A percentile compares a stretch with the other conserved stretches of the same genome.
Evolutionary conservation across 2,797 vertebrate genomes (phyloP).

Genomic region (Anas flavirostris): DNA sequence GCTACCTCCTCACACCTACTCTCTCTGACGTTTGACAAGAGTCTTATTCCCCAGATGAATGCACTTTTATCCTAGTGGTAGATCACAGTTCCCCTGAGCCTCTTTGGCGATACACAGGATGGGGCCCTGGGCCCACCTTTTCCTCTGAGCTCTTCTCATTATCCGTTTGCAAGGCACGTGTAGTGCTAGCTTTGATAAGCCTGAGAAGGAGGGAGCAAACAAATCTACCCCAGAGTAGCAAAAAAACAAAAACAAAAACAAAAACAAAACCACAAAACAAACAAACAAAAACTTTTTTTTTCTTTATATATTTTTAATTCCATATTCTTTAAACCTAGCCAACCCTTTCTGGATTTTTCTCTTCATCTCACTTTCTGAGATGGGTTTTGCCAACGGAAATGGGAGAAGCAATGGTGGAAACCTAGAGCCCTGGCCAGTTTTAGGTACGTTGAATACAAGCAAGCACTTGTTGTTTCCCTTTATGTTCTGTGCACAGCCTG

Average conservation of each 20-base stretch:
- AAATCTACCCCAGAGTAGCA: not conserved
- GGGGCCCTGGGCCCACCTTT: not conserved
- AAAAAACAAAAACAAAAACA: not conserved
- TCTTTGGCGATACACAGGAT: fast-evolving
- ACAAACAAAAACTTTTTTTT: too few species aligned
- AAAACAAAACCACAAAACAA: too few species aligned
- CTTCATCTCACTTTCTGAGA: not conserved
- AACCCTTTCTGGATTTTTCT: not conserved
- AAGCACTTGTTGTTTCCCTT: not conserved
- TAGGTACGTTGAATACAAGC: not conserved
- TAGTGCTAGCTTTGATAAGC: not conserved
- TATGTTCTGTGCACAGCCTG: not conserved
- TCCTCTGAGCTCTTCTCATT: not conserved
- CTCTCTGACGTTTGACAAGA: not conserved
- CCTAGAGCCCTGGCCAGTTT: not conserved
- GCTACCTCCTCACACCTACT: not conserved
- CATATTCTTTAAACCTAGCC: not conserved
- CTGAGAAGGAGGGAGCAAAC: not conserved
- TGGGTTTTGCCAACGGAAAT: not conserved
- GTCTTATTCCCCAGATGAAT: fast-evolving
- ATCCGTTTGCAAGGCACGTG: not conserved
- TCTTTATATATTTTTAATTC: not conserved
- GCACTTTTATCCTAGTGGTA: not conserved
- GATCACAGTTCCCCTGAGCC: not conserved
- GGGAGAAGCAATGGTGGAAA: not conserved